Evolutionary conservation across 2,888 invertebrate species (phyloP).

Genomic region (Cheilosia vernalis): DNA sequence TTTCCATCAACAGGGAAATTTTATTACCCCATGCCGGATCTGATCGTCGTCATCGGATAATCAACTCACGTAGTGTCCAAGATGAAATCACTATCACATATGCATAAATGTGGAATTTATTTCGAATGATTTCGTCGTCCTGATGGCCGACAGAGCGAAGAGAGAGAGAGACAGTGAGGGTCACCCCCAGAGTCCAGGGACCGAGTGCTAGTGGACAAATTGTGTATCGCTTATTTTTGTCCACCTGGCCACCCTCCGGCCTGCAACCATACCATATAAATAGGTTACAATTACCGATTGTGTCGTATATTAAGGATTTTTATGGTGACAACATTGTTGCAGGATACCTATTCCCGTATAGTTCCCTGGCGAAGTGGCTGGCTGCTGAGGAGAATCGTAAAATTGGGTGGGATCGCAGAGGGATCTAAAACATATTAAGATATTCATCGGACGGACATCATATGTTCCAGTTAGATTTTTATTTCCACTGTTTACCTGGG

Average conservation of each 20-base stretch:
- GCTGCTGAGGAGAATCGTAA: conserved; percentile 69
- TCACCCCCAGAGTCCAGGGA: neutral
- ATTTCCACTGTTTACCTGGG: conserved; percentile 64
- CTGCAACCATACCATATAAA: neutral
- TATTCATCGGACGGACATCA: conserved; percentile 75
- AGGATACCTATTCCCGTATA: conserved; percentile 30
- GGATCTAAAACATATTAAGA: conserved; percentile 75
- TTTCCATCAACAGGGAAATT: conserved; percentile 73
- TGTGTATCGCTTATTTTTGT: conserved; percentile 71
- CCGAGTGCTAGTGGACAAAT: conserved; percentile 57
- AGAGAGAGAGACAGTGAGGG: too few relatives aligned
- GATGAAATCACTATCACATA: conserved; percentile 81
- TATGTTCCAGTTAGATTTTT: conserved; percentile 75
- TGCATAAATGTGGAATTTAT: conserved; percentile 81
- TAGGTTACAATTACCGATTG: conserved; percentile 71
- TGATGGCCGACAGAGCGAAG: neutral
- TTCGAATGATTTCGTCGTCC: conserved; percentile 72
- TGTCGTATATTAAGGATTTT: conserved; percentile 74
- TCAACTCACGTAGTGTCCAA: conserved; percentile 78
- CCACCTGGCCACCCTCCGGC: conserved; percentile 48
- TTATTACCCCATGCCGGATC: conserved; percentile 37
- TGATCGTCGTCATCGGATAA: conserved; percentile 66
- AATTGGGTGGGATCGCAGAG: conserved; percentile 57
- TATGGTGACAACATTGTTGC: conserved; percentile 69
- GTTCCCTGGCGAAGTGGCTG: conserved; percentile 23